A percentile compares a stretch with the other conserved stretches of the same genome.
Evolutionary conservation across 2,113 vertebrate genomes (phyloP).

Genomic region (Ictidomys tridecemlineatus): DNA sequence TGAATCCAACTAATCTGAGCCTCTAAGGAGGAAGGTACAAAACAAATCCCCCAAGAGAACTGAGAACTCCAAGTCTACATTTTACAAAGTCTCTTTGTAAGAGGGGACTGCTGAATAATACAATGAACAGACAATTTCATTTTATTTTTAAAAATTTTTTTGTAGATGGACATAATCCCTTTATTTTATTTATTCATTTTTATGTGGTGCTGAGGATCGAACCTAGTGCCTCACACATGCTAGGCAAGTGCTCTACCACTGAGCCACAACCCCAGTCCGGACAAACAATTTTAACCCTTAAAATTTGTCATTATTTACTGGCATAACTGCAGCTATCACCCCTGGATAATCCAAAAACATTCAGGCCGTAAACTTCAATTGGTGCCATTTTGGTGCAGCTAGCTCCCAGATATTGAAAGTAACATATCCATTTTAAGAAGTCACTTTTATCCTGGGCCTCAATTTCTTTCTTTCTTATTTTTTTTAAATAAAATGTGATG

Average conservation of each 20-base stretch:
- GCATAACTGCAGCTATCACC: neutral
- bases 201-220: no score
- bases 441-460: neutral
- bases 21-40: neutral
- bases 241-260: no score
- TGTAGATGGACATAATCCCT: no score
- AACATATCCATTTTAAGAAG: constrained; percentile 17
- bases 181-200: no score
- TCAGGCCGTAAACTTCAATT: neutral
- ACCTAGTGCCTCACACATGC: no score
- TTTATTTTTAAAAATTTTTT: no score
- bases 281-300: neutral
- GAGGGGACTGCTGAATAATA: neutral
- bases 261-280: no score
- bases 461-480: no score
- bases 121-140: neutral
- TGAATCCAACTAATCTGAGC: neutral
- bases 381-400: neutral
- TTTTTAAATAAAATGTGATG: neutral
- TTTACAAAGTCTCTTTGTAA: neutral
- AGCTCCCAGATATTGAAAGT: neutral
- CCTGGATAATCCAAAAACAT: neutral
- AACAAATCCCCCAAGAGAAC: neutral
- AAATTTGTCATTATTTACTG: neutral
- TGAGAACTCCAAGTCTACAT: neutral